Conservation (phyloP, 2,888 invertebrate genomes). For the Carpatolechia fugitivella region DNA sequence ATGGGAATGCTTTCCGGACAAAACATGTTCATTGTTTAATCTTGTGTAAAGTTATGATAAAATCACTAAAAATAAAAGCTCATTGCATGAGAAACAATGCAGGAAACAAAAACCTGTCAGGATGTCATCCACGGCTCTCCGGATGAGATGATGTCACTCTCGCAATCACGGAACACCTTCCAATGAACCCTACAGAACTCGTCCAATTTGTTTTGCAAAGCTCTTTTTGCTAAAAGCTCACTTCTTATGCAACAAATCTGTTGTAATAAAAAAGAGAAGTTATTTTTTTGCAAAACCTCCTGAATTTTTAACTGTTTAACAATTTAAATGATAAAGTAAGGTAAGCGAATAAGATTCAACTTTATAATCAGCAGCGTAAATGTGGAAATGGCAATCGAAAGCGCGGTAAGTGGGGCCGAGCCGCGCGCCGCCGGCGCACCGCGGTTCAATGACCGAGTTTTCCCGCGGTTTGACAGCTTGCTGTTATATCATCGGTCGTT, state of each 20-base stretch:
- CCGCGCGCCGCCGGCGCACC: constrained; percentile 31
- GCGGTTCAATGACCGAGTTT: constrained; percentile 79
- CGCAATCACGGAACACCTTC: no score
- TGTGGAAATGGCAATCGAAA: constrained; percentile 69
- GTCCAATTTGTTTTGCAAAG: constrained; percentile 15
- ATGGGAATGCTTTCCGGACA: neutral
- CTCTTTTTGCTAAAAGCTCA: constrained; percentile 14
- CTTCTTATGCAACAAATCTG: constrained; percentile 32
- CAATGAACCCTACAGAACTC: constrained; percentile 5
- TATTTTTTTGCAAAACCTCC: constrained; percentile 35
- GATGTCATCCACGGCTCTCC: constrained; percentile 9
- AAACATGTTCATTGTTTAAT: no score
- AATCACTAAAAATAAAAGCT: constrained; percentile 18
- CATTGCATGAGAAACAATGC: constrained; percentile 26
- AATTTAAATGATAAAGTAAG: constrained; percentile 30
- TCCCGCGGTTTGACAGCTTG: constrained; percentile 78
- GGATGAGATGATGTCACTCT: constrained; percentile 15
- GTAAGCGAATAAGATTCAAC: constrained; percentile 44
- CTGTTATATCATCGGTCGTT: constrained; percentile 77
- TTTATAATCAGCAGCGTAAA: constrained; percentile 54
- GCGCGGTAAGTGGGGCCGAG: constrained; percentile 49
- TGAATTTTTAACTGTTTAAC: constrained; percentile 19
- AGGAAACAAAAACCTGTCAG: constrained; percentile 11
- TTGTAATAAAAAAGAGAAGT: neutral
- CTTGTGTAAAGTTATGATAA: neutral